A percentile compares a stretch with the other conserved stretches of the same genome.
These are phyloP conservation scores for Pocillopora damicornis DNA, from an alignment of 64 coral and sea anemone species.

Conservation along the genomic window DNA sequence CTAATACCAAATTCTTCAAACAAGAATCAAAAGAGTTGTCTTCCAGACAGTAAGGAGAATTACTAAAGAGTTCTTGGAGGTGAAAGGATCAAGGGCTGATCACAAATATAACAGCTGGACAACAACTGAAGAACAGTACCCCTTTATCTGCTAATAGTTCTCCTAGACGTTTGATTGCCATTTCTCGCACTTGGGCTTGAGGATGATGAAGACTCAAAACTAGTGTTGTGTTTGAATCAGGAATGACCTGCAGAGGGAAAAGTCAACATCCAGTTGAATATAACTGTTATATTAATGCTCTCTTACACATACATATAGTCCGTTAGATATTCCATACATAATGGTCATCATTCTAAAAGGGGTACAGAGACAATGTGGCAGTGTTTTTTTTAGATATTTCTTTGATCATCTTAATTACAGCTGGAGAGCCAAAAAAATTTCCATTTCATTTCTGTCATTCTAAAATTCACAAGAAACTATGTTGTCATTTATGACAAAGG, in stretches of 20 bases:
- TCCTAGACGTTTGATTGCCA: constrained; percentile 73
- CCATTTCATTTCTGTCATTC: too few species aligned
- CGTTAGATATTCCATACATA: too few species aligned
- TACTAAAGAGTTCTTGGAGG: not conserved
- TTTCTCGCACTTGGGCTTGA: constrained; percentile 76
- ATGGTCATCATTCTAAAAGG: too few species aligned
- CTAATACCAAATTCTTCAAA: too few species aligned
- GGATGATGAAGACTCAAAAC: constrained; percentile 95
- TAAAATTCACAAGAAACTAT: too few species aligned
- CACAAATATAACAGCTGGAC: too few species aligned
- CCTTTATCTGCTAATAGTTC: constrained; percentile 58
- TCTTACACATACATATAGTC: too few species aligned
- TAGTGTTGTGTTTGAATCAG: constrained; percentile 82
- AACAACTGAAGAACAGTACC: not conserved
- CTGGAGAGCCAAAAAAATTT: too few species aligned
- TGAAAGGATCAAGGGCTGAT: not conserved
- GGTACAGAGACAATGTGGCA: too few species aligned
- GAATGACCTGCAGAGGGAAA: constrained; percentile 66
- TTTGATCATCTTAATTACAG: too few species aligned
- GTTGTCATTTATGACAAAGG: too few species aligned
- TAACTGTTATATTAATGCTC: not conserved
- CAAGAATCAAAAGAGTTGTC: not conserved
- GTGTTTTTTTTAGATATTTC: too few species aligned
- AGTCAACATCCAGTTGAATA: not conserved
- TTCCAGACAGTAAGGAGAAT: not conserved